These are phyloP conservation scores for Gobionotothen gibberifrons DNA, from an alignment of 2,797 vertebrate species.

Conservation along the genomic window DNA sequence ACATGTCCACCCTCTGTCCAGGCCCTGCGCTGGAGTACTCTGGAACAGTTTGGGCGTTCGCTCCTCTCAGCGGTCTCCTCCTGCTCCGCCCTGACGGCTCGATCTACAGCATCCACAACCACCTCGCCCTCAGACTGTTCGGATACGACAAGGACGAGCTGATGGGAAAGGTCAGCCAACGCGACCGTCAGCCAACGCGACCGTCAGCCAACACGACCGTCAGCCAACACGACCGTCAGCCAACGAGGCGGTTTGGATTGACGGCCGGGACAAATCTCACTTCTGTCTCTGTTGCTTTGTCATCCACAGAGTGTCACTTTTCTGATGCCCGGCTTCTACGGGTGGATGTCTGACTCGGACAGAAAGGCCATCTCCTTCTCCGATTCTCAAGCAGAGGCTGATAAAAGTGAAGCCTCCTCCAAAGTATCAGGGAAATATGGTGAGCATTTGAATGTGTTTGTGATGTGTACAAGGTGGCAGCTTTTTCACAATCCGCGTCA, in stretches of 20 bases:
- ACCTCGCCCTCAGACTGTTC: slow-evolving; percentile 88
- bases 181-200: slow-evolving; percentile 15
- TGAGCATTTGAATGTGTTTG: slow-evolving; percentile 33
- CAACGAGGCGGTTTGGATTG: background rate
- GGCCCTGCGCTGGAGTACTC: slow-evolving; percentile 75
- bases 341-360: slow-evolving; percentile 79
- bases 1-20: background rate
- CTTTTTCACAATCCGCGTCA: background rate
- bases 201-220: no score
- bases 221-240: slow-evolving; percentile 30
- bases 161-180: slow-evolving; percentile 87
- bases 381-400: slow-evolving; percentile 54
- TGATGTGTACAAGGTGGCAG: background rate
- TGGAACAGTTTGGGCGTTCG: slow-evolving; percentile 89
- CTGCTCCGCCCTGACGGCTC: slow-evolving; percentile 88
- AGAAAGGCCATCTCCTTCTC: slow-evolving; percentile 59
- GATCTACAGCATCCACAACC: slow-evolving; percentile 88
- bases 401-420: slow-evolving; percentile 44
- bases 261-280: slow-evolving; percentile 15
- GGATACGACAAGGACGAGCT: slow-evolving; percentile 90
- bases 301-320: slow-evolving; percentile 89
- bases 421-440: slow-evolving; percentile 57
- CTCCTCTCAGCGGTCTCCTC: slow-evolving; percentile 88
- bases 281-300: slow-evolving; percentile 47
- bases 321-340: slow-evolving; percentile 93